Evolutionary conservation across 2,888 invertebrate species (phyloP).

Genomic region (Spodoptera littoralis): DNA sequence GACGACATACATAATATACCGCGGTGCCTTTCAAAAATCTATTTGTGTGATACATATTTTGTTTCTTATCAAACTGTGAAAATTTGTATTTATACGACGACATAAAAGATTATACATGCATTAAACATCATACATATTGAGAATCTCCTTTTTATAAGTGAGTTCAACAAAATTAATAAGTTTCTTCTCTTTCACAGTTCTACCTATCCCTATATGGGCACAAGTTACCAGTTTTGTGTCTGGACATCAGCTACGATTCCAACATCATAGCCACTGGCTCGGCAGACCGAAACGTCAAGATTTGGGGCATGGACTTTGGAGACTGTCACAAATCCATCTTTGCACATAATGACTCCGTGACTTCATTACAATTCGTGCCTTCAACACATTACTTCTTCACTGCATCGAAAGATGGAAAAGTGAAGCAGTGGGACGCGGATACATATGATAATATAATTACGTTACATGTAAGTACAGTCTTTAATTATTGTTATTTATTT

Average conservation of each 20-base stretch:
- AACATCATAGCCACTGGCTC: conserved; percentile 97
- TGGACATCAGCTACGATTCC: conserved; percentile 97
- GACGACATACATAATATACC: no score
- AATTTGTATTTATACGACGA: no score
- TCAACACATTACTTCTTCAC: conserved; percentile 98
- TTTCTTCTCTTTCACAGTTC: conserved; percentile 89
- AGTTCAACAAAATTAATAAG: not conserved
- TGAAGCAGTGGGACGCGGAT: conserved; percentile 99
- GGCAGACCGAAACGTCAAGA: conserved; percentile 97
- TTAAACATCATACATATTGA: no score
- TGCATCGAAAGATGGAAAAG: conserved; percentile 96
- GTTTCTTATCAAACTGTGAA: no score
- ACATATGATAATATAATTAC: conserved; percentile 96
- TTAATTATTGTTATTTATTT: not conserved
- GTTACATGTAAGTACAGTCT: conserved; percentile 90
- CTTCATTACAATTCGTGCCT: conserved; percentile 95
- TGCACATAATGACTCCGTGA: conserved; percentile 98
- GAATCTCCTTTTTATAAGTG: no score
- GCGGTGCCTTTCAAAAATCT: no score
- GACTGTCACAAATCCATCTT: conserved; percentile 98
- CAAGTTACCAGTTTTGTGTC: conserved; percentile 96
- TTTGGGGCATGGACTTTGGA: conserved; percentile 99
- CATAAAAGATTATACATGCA: no score
- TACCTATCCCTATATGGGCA: conserved; percentile 98
- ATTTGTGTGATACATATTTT: no score